These are phyloP conservation scores for Cataglyphis hispanica DNA, from an alignment of 1,140 invertebrate species.

Conservation along the genomic window DNA sequence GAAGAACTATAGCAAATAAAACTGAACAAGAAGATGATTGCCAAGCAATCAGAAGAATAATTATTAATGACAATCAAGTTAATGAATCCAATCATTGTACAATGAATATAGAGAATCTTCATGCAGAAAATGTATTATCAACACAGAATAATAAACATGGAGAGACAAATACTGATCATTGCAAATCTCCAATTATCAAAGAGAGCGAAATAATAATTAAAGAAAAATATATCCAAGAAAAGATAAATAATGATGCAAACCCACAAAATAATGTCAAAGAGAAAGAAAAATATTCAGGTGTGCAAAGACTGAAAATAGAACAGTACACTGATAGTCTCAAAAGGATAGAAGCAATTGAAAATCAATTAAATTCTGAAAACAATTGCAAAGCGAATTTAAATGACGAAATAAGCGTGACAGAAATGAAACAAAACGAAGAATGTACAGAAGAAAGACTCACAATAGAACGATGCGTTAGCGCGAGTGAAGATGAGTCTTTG, in stretches of 20 bases:
- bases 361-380: not conserved
- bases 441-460: not conserved
- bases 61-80: conserved; percentile 12
- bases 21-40: not conserved
- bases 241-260: not conserved
- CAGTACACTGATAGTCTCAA: not conserved
- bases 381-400: not conserved
- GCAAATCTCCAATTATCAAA: conserved; percentile 3
- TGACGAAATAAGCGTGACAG: not conserved
- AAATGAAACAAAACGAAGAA: not conserved
- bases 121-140: not conserved
- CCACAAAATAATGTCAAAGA: not conserved
- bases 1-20: not conserved
- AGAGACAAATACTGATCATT: conserved; percentile 12
- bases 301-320: not conserved
- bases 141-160: not conserved
- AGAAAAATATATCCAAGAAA: not conserved
- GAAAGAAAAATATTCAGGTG: not conserved
- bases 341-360: not conserved
- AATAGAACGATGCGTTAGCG: not conserved
- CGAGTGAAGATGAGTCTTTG: not conserved
- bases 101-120: not conserved
- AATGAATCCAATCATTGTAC: not conserved
- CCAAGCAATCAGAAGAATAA: not conserved
- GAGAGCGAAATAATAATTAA: not conserved